These are phyloP conservation scores for Sinocyclocheilus anophthalmus DNA, from an alignment of 2,113 vertebrate genomes.

Conservation along the genomic window DNA sequence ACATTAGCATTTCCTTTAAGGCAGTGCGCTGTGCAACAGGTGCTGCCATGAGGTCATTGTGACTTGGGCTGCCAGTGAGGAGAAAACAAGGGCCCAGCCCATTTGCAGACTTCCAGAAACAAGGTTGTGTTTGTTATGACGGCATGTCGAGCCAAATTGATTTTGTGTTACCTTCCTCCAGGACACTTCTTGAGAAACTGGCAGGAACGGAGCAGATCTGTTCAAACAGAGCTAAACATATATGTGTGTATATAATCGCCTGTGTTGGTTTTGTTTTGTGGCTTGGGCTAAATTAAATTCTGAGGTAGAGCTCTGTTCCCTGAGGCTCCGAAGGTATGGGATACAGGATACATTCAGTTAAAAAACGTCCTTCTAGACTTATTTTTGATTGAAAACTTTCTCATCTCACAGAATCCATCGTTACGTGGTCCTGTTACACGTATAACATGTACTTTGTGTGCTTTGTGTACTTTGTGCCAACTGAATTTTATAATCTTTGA, in stretches of 20 bases:
- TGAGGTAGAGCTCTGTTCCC: conserved; percentile 48
- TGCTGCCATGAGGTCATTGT: conserved; percentile 87
- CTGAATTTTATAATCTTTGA: neutral
- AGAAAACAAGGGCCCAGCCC: conserved; percentile 65
- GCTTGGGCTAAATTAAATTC: conserved; percentile 56
- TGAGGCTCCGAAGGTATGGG: conserved; percentile 32
- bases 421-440: too few species aligned
- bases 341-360: conserved; percentile 46
- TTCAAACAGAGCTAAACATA: conserved; percentile 53
- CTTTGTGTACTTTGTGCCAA: too few species aligned
- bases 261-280: conserved; percentile 54
- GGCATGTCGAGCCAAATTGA: conserved; percentile 74
- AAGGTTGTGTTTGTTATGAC: conserved; percentile 82
- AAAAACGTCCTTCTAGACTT: conserved; percentile 43
- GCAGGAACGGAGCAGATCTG: conserved; percentile 46
- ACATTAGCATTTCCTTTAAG: conserved; percentile 85
- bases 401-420: conserved; percentile 32
- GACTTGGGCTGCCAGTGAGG: conserved; percentile 77
- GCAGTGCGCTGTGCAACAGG: conserved; percentile 92
- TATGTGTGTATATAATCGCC: conserved; percentile 48
- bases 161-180: conserved; percentile 36
- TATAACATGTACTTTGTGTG: too few species aligned
- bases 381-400: conserved; percentile 49
- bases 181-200: conserved; percentile 48
- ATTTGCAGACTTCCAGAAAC: conserved; percentile 78